Percentiles rank a stretch among this genome's conserved stretches.
These are phyloP conservation scores for Indicator indicator DNA, from an alignment of 2,113 vertebrate species.

Conservation along the genomic window DNA sequence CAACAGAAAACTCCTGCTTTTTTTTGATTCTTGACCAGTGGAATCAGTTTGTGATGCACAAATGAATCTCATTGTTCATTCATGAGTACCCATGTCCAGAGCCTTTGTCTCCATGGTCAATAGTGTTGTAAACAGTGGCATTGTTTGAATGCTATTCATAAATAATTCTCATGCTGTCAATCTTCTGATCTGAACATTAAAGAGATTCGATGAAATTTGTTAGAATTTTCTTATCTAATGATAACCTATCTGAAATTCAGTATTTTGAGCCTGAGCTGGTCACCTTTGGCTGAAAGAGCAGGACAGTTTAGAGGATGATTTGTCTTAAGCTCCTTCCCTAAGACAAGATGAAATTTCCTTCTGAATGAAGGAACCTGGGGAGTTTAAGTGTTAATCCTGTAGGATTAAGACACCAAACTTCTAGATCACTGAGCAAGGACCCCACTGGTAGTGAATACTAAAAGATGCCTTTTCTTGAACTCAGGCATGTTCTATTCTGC, in stretches of 20 bases:
- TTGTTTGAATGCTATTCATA: background rate
- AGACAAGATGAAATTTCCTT: background rate
- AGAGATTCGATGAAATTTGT: background rate
- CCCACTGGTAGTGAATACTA: background rate
- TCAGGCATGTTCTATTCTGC: background rate
- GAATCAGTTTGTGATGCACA: background rate
- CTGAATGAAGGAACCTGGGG: background rate
- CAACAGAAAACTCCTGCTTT: background rate
- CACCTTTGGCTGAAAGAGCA: slow-evolving; percentile 6
- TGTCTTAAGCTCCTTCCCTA: background rate
- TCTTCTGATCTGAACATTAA: background rate
- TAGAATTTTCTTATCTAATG: background rate
- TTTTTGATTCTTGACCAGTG: background rate
- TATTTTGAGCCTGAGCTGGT: slow-evolving; percentile 5
- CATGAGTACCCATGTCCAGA: background rate
- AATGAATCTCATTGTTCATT: slow-evolving; percentile 1
- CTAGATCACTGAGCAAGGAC: background rate
- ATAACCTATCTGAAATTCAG: background rate
- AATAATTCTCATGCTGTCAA: background rate
- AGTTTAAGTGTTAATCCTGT: slow-evolving; percentile 8
- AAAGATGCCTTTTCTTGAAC: background rate
- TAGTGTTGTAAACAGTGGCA: background rate
- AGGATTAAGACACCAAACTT: background rate
- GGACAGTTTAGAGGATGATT: background rate
- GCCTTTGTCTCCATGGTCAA: background rate